These are phyloP conservation scores for Alfaro cultratus DNA, from an alignment of 2,797 vertebrate genomes.

Conservation along the genomic window DNA sequence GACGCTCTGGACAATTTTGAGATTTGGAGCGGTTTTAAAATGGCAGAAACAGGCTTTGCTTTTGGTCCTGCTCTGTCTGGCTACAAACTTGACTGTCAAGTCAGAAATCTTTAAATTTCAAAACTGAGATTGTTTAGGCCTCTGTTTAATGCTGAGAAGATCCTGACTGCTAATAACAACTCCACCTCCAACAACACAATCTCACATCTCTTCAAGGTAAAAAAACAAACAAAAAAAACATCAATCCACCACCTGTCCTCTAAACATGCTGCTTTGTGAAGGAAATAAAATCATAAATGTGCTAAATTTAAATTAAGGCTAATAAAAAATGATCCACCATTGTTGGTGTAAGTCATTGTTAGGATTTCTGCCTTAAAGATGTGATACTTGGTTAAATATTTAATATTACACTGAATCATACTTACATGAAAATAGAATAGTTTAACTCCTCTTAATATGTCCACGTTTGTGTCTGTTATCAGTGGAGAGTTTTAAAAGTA, in stretches of 20 bases:
- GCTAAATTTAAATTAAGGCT: not conserved
- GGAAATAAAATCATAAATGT: not conserved
- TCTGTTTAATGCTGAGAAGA: not conserved
- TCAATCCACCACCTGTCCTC: not conserved
- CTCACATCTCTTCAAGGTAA: not conserved
- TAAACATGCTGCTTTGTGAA: not conserved
- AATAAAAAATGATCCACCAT: not conserved
- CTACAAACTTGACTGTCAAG: not conserved
- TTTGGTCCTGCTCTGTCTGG: not conserved
- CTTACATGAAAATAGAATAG: not conserved
- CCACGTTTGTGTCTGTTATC: not conserved
- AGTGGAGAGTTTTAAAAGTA: not conserved
- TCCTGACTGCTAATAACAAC: not conserved
- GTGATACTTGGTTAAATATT: not conserved
- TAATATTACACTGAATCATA: not conserved
- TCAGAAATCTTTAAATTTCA: not conserved
- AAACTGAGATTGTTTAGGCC: not conserved
- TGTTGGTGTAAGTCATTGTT: not conserved
- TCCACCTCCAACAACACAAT: too few species aligned
- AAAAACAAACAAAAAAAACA: not conserved
- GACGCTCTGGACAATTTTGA: not conserved
- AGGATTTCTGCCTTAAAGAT: not conserved
- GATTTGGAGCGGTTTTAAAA: not conserved
- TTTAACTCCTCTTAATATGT: not conserved
- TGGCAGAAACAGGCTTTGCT: not conserved